Percentiles rank a stretch among this genome's conserved stretches.
phyloP scores from a whole-genome alignment of 2,888 invertebrate genomes.

The Tholera decimalis region DNA sequence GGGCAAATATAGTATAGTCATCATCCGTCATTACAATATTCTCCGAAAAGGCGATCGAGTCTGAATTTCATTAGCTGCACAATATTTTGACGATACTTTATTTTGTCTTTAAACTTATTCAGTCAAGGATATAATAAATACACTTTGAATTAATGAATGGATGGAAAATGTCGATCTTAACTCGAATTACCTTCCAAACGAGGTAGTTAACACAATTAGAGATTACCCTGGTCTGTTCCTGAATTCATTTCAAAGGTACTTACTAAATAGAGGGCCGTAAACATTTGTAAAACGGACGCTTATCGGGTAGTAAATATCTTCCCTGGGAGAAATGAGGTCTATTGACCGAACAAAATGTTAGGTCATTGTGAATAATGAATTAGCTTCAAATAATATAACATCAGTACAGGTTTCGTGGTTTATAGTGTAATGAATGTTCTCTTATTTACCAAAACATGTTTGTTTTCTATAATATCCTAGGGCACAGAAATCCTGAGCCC shows the following conservation, averaged over 20 bases:
- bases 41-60: constrained; percentile 10
- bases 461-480: not conserved
- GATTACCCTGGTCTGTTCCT: constrained; percentile 34
- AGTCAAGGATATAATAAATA: constrained; percentile 9
- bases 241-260: constrained; percentile 48
- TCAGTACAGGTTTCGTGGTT: not conserved
- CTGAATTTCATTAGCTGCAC: constrained; percentile 14
- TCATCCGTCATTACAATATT: constrained; percentile 2
- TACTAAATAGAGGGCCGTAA: constrained; percentile 30
- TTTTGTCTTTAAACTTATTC: constrained; percentile 8
- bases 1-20: too few species aligned
- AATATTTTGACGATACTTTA: not conserved
- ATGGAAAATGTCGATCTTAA: constrained; percentile 25
- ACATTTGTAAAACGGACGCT: constrained; percentile 32
- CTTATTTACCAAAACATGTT: not conserved
- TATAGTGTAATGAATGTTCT: not conserved
- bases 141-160: constrained; percentile 18
- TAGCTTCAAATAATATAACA: constrained; percentile 12
- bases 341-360: constrained; percentile 13
- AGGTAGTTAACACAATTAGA: constrained; percentile 42
- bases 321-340: not conserved
- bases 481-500: too few species aligned
- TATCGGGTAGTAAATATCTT: constrained; percentile 28
- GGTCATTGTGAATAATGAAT: constrained; percentile 11
- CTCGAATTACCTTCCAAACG: constrained; percentile 25